Percentiles rank a stretch among this genome's conserved stretches.
Evolutionary conservation across 2,888 invertebrate species (phyloP).

Genomic region (Xanthia togata): DNA sequence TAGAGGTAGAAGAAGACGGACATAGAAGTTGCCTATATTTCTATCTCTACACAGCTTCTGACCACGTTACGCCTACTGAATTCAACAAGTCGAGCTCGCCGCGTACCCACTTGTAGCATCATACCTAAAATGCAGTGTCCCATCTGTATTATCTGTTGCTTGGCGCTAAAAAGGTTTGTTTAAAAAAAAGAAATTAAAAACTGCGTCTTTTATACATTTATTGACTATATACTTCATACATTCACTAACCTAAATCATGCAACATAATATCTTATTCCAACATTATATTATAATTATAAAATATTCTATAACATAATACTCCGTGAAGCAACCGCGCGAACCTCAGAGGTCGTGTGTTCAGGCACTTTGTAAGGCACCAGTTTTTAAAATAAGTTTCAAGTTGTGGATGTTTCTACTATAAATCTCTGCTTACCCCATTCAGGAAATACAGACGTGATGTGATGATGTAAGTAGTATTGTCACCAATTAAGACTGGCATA

Average conservation of each 20-base stretch:
- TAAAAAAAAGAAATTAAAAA: slow-evolving; percentile 37
- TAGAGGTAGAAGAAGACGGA: no score
- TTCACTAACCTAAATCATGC: slow-evolving; percentile 71
- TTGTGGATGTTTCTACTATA: not conserved
- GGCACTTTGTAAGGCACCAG: slow-evolving; percentile 72
- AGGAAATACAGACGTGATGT: not conserved
- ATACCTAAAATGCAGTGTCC: no score
- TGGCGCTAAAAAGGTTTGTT: no score
- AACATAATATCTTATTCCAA: slow-evolving; percentile 64
- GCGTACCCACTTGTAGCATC: no score
- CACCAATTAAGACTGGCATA: not conserved
- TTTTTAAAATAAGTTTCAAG: slow-evolving; percentile 42
- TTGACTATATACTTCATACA: slow-evolving; percentile 67
- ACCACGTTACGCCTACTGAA: no score
- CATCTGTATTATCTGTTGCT: no score
- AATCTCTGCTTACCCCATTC: not conserved
- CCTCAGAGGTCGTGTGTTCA: slow-evolving; percentile 58
- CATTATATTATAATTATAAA: slow-evolving; percentile 54
- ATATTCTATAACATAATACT: slow-evolving; percentile 75
- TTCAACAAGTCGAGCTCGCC: no score
- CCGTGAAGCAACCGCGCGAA: slow-evolving; percentile 77
- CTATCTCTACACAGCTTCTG: no score
- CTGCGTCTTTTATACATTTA: slow-evolving; percentile 75
- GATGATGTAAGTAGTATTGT: not conserved
- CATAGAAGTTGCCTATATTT: no score